These are phyloP conservation scores for Pharmacophagus antenor DNA, from an alignment of 2,888 invertebrate genomes.

Conservation along the genomic window DNA sequence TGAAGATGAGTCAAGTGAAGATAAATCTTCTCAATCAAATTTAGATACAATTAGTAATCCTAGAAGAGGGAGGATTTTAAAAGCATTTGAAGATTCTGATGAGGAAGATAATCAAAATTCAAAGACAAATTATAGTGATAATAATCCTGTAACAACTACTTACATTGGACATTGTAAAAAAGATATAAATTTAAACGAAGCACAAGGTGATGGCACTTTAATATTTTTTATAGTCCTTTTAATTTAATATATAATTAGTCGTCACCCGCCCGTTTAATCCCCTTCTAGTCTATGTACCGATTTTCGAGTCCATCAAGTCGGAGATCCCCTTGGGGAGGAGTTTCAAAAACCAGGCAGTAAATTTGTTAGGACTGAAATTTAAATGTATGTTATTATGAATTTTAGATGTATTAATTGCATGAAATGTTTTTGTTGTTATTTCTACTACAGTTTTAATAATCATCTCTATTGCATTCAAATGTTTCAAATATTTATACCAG, in stretches of 20 bases:
- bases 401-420: too few relatives aligned
- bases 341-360: too few relatives aligned
- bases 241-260: too few relatives aligned
- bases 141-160: conserved; percentile 14
- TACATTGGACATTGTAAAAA: conserved; percentile 23
- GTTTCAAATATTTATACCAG: background rate
- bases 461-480: too few relatives aligned
- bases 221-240: background rate
- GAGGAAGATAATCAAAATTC: conserved; percentile 50
- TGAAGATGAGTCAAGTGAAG: conserved; percentile 50
- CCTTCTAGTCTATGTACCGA: too few relatives aligned
- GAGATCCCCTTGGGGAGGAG: too few relatives aligned
- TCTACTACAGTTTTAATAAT: too few relatives aligned
- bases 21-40: conserved; percentile 60
- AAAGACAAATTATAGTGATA: conserved; percentile 5
- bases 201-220: conserved; percentile 52
- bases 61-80: conserved; percentile 68
- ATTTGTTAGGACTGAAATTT: too few relatives aligned
- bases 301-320: too few relatives aligned
- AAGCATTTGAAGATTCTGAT: conserved; percentile 75
- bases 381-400: too few relatives aligned
- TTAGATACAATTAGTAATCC: conserved; percentile 47
- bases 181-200: conserved; percentile 41
- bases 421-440: too few relatives aligned
- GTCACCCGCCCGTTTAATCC: too few relatives aligned